Percentiles rank a stretch among this genome's conserved stretches.
Evolutionary conservation across 1,140 invertebrate genomes (phyloP).

Genomic region (Drosophila oshimai): DNA sequence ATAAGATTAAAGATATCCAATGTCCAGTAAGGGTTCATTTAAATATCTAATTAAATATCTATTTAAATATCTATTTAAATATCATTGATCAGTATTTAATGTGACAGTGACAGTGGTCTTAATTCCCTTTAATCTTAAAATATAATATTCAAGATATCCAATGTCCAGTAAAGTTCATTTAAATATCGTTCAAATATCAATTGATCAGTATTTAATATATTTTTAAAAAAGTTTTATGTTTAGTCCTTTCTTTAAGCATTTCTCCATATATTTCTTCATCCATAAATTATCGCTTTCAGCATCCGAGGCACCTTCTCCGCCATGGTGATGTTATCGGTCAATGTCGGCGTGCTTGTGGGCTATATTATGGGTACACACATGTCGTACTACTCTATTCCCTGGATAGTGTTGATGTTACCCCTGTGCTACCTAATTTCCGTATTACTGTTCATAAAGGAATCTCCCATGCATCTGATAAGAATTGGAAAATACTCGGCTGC

Average conservation of each 20-base stretch:
- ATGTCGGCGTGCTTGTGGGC: conserved; percentile 57
- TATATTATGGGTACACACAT: conserved; percentile 61
- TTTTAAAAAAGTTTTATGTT: too few species aligned
- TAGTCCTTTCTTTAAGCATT: too few species aligned
- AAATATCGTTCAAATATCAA: too few species aligned
- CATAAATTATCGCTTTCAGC: too few species aligned
- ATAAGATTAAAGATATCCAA: too few species aligned
- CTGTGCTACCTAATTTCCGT: conserved; percentile 38
- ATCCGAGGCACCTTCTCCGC: conserved; percentile 66
- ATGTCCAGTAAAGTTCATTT: too few species aligned
- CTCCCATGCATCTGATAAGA: conserved; percentile 59
- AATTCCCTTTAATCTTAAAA: too few species aligned
- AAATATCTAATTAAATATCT: not conserved
- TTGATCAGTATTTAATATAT: too few species aligned
- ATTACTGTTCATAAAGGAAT: conserved; percentile 52
- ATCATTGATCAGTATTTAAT: not conserved
- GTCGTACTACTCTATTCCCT: conserved; percentile 45
- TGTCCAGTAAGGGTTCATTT: too few species aligned
- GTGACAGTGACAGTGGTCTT: too few species aligned
- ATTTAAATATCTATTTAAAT: not conserved
- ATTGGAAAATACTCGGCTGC: conserved; percentile 32
- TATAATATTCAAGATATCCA: too few species aligned
- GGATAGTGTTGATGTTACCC: conserved; percentile 39
- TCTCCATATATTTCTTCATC: too few species aligned
- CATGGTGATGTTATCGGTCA: conserved; percentile 59